Evolutionary conservation across 2,797 vertebrate species (phyloP).

Genomic region (Morelia viridis): DNA sequence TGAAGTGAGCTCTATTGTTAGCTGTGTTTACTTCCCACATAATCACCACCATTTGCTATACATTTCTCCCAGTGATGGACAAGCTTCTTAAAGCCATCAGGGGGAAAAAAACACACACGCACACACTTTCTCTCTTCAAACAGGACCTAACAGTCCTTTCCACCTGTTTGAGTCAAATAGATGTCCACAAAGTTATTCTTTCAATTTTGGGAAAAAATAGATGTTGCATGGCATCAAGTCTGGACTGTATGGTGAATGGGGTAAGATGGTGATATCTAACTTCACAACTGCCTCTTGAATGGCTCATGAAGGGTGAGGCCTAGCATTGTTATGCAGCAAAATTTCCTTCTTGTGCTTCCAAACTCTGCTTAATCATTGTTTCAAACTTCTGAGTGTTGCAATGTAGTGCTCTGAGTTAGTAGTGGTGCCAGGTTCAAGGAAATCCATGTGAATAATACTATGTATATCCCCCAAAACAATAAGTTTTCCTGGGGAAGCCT

Average conservation of each 20-base stretch:
- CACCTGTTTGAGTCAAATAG: neutral
- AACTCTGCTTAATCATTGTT: neutral
- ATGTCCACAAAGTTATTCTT: neutral
- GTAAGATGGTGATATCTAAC: neutral
- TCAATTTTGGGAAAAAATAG: neutral
- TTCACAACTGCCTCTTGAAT: neutral
- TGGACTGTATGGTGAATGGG: neutral
- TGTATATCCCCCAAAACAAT: neutral
- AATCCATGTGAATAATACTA: neutral
- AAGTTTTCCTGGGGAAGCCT: neutral
- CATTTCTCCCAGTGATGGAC: neutral
- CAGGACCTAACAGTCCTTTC: neutral
- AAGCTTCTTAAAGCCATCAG: neutral
- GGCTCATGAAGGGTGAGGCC: neutral
- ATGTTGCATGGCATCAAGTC: neutral
- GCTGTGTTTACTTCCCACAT: neutral
- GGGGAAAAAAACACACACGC: neutral
- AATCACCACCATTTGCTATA: neutral
- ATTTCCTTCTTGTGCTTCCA: neutral
- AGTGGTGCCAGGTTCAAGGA: neutral
- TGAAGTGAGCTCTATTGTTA: neutral
- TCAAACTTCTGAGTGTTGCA: neutral
- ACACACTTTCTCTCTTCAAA: neutral
- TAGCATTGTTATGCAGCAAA: neutral
- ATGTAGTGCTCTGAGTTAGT: neutral